Evolutionary conservation across 2,888 invertebrate genomes (phyloP), one percentile per base, ranked within the genome.

Genomic region (Meiosimyza platycephala): DNA sequence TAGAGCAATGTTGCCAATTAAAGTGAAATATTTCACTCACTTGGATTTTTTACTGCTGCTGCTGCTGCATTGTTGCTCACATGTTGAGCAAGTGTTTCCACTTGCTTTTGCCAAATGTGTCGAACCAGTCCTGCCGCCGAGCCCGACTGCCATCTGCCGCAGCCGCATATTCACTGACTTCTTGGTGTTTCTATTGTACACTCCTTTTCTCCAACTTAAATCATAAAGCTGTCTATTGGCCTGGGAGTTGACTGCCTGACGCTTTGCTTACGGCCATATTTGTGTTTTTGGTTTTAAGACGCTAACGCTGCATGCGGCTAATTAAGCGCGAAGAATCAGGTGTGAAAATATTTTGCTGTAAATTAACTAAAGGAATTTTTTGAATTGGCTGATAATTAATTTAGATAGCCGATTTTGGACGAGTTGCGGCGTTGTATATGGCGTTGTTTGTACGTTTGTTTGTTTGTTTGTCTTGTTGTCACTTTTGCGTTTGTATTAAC

Each of bases 331-430:
- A 28, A 55, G 65, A 16, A 72, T 67, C 52, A 76, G 77, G 77
- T 77, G 76, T 77, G 76, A 77, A 77, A 76, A 76, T 73, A 74
- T 73, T 76, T 73, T 64, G 74, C 69, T 33, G 50, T 64, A 28
- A 12, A 63, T 63, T 63, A 50, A 22, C 50, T 13, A 9, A 40
- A 73, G 75, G 77, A 75, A 78, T 78, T 77, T 78, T 75, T 71
- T 71, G 74, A 60, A 74, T 70, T 76, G 73, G 73, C 75, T 78
- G 75, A 74, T 77, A 77, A 78, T 77, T 78, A 78, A 78, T 77
- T 78, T 77, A 76, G 75, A 70, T 75, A 74, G 54, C 51, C 78
- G 73, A 74, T 77, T 75, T 75, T 75, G 75, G 76, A 51, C 28
- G 22, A 48, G 64, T 40, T 50, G 55, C 51, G 15, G 54, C 28